Base-by-base conservation (phyloP, 1,140 invertebrate species). In the Bombus sibiricus region DNA sequence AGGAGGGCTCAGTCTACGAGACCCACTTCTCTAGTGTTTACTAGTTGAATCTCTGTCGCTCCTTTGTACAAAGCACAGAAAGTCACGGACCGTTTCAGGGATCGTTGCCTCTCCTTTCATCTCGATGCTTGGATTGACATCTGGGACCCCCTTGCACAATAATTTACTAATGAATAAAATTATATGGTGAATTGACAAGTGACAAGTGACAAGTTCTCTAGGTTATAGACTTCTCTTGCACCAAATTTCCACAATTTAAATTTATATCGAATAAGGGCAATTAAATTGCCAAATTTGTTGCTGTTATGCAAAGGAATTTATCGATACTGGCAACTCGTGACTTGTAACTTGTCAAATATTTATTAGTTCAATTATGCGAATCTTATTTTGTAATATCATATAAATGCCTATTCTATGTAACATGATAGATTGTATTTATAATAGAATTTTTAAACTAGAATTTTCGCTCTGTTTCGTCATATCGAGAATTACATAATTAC, bases 21-120 rank as follows among this genome's bases (percentile, higher is more conserved):
- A 64, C 18, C 62, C 71, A 69, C 62, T 68, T 74, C 43, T 47
- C 34, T 15, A 18, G 79, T 85, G 83, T 85, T 85, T 85, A 85
- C 83, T 37, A 85, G 77, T 85, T 43, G 77, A 28, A 80, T 66
- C 53, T 39, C n/a, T 37, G 57, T 74, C 41, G 57, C 57, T 53
- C 15, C 68, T 72, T 53, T 80, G 41, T 79, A 28, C 76, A 64
- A 78, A 84, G 66, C 32, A 72, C 32, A 13, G 34, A 78, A 37
- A 25, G 5, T 43, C 68, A 22, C 25, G 32, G 1, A 13, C 6
- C 15, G n/a, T 22, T 22, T 28, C 15, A 37, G 25, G 28, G 25
- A 37, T 57, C 47, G 64, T 83, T 75, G 13, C 28, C 32, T 22
- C 15, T 25, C 6, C 28, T 37, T 22, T 15, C 9, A 9, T 59